Evolutionary conservation across 2,888 invertebrate species (phyloP).

Genomic region (Ganaspis brasiliensis): DNA sequence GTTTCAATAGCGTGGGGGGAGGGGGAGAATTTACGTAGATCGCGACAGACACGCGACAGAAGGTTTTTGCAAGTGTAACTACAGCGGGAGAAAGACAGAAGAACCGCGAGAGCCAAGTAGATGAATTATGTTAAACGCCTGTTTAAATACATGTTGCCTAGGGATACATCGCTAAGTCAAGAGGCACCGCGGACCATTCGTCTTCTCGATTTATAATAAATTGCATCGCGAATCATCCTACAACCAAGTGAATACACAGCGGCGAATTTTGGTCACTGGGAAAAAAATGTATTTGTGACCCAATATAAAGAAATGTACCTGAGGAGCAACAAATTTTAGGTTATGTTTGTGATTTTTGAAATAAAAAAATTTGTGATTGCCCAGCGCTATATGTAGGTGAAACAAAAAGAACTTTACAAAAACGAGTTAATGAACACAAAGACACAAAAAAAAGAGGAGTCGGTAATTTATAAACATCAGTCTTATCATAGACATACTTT

Average conservation of each 20-base stretch:
- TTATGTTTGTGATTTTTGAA: too few species aligned
- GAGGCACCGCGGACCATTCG: constrained; percentile 76
- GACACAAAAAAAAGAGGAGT: too few species aligned
- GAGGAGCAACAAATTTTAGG: too few species aligned
- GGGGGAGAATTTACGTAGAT: constrained; percentile 27
- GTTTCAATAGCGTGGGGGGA: not conserved
- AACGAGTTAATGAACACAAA: too few species aligned
- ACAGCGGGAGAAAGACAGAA: constrained; percentile 45
- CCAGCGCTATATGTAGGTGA: too few species aligned
- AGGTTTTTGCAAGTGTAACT: not conserved
- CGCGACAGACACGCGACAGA: constrained; percentile 16
- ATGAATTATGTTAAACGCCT: constrained; percentile 79
- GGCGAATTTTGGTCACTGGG: too few species aligned
- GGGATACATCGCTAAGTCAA: constrained; percentile 75
- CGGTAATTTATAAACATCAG: too few species aligned
- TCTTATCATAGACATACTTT: too few species aligned
- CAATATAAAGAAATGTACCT: too few species aligned
- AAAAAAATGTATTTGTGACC: too few species aligned
- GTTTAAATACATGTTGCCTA: constrained; percentile 78
- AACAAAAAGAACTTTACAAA: too few species aligned
- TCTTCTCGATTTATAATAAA: constrained; percentile 79
- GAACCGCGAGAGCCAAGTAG: constrained; percentile 63
- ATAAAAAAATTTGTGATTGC: too few species aligned
- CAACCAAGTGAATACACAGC: constrained; percentile 58
- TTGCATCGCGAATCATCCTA: constrained; percentile 73